phyloP scores from a whole-genome alignment of 92 coral and sea anemone species.

The Heliopora coerulea region DNA sequence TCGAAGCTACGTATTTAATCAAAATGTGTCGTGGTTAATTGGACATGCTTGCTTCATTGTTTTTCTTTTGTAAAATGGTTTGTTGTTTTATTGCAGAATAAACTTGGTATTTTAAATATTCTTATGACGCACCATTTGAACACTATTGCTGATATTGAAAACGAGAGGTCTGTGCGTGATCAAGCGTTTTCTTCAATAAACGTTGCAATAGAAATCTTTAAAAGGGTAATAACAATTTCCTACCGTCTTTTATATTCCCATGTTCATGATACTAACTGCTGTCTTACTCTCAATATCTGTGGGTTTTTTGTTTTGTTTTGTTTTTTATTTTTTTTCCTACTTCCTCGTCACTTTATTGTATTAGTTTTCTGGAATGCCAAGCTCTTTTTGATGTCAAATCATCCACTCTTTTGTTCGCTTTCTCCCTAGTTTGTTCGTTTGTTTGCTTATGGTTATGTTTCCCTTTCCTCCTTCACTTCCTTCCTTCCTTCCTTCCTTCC shows the following conservation, averaged over 20 bases:
- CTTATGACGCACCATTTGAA: slow-evolving; percentile 84
- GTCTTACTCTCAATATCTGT: background rate
- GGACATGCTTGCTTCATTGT: background rate
- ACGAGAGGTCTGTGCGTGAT: slow-evolving; percentile 53
- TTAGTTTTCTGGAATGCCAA: too few relatives aligned
- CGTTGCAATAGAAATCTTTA: slow-evolving; percentile 82
- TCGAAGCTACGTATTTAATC: too few relatives aligned
- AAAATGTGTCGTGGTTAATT: background rate
- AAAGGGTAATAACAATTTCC: slow-evolving; percentile 57
- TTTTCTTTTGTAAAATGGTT: background rate
- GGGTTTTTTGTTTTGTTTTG: too few relatives aligned
- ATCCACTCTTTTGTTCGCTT: too few relatives aligned
- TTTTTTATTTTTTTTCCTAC: too few relatives aligned
- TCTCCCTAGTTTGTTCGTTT: too few relatives aligned
- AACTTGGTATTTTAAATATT: slow-evolving; percentile 69
- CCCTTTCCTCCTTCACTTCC: too few relatives aligned
- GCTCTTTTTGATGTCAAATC: too few relatives aligned
- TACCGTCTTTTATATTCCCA: too few relatives aligned
- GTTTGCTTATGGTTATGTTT: too few relatives aligned
- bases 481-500: too few relatives aligned
- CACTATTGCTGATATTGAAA: slow-evolving; percentile 80
- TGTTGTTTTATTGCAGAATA: slow-evolving; percentile 59
- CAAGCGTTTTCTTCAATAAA: slow-evolving; percentile 70
- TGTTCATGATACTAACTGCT: background rate
- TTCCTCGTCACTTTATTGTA: too few relatives aligned